Base-by-base conservation (phyloP, 1,140 invertebrate genomes). In the Liolophura sinensis region DNA sequence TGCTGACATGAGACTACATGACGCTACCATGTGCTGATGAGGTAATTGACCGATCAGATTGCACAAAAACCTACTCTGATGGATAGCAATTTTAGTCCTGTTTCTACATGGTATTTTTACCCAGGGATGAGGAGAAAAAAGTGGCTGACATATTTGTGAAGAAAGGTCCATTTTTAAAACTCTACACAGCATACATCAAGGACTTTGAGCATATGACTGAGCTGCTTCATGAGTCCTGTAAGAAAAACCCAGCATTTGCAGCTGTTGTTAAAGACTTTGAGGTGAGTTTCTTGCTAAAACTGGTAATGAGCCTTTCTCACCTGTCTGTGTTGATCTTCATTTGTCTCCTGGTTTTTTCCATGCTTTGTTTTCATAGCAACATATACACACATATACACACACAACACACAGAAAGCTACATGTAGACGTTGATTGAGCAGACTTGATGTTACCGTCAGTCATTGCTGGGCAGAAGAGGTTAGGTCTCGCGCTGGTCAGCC, bases 141-240 rank as follows among this genome's bases (percentile, higher is more conserved):
- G 89, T 92, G 63, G 87, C 91, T n/a, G 91, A 92, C 81, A 88
- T 92, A 18, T 90, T 92, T 81, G 89, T 91, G 18, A 89, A 88
- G 74, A 91, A 91, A 77, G 91, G 91, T 25, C 91, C 90, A 1
- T 92, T 92, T 80, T 82, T 92, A 0, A 92, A 92, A 80, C 85
- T 92, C 71, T 92, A 92, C 69, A 89, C 90, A 0, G 85, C 88
- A 25, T 92, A 92, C 75, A 90, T 92, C 22, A 87, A 88, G 70
- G 89, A 92, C 77, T 92, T 91, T 82, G 87, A 90, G 76, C 85
- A 85, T 51, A 89, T 90, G 20, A 88, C 87, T 78, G 84, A 87
- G 71, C 80, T 87, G 25, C 86, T 92, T 24, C 89, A 90, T 69
- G 89, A 89, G 7, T 85, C 87, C 24, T 87, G 88, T 65, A 85